Percentiles rank a stretch among this genome's conserved stretches.
Evolutionary conservation across 2,888 invertebrate species (phyloP).

Genomic region (Tethea ocularis): DNA sequence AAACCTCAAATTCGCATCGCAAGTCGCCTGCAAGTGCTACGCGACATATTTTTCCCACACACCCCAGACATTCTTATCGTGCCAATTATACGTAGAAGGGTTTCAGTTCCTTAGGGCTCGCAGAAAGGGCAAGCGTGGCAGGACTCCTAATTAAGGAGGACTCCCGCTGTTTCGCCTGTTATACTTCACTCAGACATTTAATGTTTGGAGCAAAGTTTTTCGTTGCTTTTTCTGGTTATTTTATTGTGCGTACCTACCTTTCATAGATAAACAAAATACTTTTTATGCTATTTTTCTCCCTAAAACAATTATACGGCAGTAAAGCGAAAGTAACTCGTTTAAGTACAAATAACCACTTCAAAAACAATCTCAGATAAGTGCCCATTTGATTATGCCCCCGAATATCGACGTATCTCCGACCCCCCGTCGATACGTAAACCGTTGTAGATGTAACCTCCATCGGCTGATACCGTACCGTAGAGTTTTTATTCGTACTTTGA

Average conservation of each 20-base stretch:
- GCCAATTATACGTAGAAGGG: constrained; percentile 76
- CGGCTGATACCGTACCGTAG: constrained; percentile 20
- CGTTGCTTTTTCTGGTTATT: not conserved
- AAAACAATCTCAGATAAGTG: constrained; percentile 69
- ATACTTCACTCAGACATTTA: constrained; percentile 24
- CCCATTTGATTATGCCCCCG: constrained; percentile 43
- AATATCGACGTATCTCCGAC: constrained; percentile 47
- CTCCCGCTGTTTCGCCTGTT: constrained; percentile 59
- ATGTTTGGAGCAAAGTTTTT: constrained; percentile 26
- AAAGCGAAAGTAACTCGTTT: constrained; percentile 46
- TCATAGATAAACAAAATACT: not conserved
- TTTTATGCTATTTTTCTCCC: not conserved
- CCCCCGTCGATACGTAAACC: constrained; percentile 35
- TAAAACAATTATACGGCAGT: constrained; percentile 13
- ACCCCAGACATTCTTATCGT: constrained; percentile 77
- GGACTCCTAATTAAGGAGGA: constrained; percentile 79
- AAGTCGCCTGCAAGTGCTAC: constrained; percentile 60
- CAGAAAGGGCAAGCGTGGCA: constrained; percentile 74
- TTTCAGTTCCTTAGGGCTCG: constrained; percentile 61
- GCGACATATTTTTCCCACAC: constrained; percentile 65
- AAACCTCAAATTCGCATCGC: constrained; percentile 16
- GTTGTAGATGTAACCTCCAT: constrained; percentile 8
- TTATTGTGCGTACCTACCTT: not conserved
- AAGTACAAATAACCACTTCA: constrained; percentile 66
- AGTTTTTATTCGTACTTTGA: constrained; percentile 22